These are phyloP conservation scores for Balanococcus diminutus DNA, from an alignment of 2,888 invertebrate genomes.

Conservation along the genomic window DNA sequence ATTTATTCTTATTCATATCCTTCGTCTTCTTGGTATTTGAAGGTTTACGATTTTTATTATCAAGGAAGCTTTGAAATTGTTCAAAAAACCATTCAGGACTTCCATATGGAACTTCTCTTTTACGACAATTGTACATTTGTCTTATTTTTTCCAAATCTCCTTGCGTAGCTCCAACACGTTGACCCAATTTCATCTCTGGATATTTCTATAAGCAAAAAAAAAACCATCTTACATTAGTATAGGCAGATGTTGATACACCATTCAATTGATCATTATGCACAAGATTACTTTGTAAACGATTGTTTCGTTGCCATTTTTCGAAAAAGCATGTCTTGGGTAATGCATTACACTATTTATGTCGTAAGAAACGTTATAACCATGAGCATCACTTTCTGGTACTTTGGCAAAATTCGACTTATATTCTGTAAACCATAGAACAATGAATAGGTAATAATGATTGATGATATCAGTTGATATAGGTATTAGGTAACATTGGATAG, in stretches of 20 bases:
- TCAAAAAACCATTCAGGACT: conserved; percentile 46
- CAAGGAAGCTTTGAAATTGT: conserved; percentile 39
- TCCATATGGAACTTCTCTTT: conserved; percentile 43
- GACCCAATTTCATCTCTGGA: conserved; percentile 58
- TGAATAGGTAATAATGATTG: not conserved
- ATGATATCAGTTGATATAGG: not conserved
- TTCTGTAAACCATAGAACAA: conserved; percentile 56
- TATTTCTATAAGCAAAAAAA: conserved; percentile 57
- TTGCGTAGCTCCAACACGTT: conserved; percentile 59
- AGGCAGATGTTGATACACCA: too few species aligned
- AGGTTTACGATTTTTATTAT: conserved; percentile 8
- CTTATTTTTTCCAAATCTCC: conserved; percentile 59
- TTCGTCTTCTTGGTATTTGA: not conserved
- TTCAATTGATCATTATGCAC: too few species aligned
- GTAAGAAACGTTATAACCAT: conserved; percentile 59
- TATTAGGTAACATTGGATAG: too few species aligned
- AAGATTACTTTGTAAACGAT: conserved; percentile 60
- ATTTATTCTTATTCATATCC: not conserved
- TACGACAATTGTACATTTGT: conserved; percentile 59
- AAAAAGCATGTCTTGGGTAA: conserved; percentile 59
- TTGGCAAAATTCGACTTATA: conserved; percentile 59
- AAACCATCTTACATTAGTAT: not conserved
- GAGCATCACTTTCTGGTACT: conserved; percentile 57
- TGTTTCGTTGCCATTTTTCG: conserved; percentile 59
- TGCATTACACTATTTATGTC: conserved; percentile 60